Evolutionary conservation across 2,113 vertebrate species (phyloP), one percentile per base, ranked within the genome.

Genomic region (Pycnonotus jocosus): DNA sequence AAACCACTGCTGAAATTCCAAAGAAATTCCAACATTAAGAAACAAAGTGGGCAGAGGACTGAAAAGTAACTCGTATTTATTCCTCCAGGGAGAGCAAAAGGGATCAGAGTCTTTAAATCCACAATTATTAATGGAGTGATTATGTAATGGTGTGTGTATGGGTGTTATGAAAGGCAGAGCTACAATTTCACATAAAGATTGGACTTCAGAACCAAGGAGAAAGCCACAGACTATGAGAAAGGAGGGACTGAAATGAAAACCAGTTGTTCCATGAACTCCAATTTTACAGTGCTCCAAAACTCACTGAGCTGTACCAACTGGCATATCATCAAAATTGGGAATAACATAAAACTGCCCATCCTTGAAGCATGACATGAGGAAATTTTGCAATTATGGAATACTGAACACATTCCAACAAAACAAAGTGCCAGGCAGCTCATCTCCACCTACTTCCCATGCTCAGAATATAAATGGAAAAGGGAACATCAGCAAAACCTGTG

Each of bases 321-420:
- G 83, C 86, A 64, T 84, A 65, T 79, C 64, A 65, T 93, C 93
- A 93, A 90, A 95, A 83, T 44, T 28, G 25, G 82, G 90, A 94
- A 92, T 68, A 96, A 88, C 87, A 90, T 92, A 88, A 97, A 95
- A 88, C 82, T 84, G 16, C 53, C 57, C 69, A 86, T 47, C 83
- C 77, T 71, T 92, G 82, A 96, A 96, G 82, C 73, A 92, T 90
- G 92, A 91, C 83, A 90, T 78, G 83, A 88, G 86, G 88, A 93
- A 94, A 92, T 86, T 94, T 93, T 90, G 65, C 72, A 96, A 57
- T 95, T 95, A 86, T 84, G 93, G 88, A 96, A 91, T 78, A 88
- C 44, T 64, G 72, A 92, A 90, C 92, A 44, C 72, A 86, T 86
- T 93, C 90, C 92, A 95, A 72, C 57, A 90, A 92, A 92, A 90